phyloP scores from a whole-genome alignment of 2,888 invertebrate species.

The Entomobrya multifasciata region DNA sequence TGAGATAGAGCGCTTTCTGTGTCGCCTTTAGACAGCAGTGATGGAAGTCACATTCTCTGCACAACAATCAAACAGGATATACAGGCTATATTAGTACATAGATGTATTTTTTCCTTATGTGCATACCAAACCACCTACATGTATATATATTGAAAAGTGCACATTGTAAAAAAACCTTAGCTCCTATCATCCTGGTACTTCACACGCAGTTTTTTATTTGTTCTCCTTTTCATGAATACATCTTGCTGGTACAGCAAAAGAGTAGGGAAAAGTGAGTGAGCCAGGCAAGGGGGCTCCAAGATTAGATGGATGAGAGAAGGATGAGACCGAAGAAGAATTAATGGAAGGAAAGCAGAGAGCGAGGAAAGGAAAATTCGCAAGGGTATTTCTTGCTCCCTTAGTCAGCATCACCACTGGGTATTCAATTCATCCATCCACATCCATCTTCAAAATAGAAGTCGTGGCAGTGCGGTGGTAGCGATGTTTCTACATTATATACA shows the following conservation, averaged over 20 bases:
- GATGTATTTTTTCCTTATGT: too few species aligned
- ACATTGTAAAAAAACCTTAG: background rate
- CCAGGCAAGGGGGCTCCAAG: constrained; percentile 63
- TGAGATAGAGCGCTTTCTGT: constrained; percentile 54
- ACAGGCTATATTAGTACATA: background rate
- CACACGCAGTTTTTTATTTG: constrained; percentile 21
- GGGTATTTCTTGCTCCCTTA: constrained; percentile 75
- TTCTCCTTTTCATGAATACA: constrained; percentile 47
- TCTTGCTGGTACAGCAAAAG: constrained; percentile 57
- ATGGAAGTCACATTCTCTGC: constrained; percentile 56
- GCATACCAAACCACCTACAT: background rate
- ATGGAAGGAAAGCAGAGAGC: constrained; percentile 75
- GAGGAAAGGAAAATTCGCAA: constrained; percentile 75
- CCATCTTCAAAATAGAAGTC: constrained; percentile 62
- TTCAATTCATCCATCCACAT: constrained; percentile 76
- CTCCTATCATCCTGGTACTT: background rate
- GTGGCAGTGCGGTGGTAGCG: constrained; percentile 11
- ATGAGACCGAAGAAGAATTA: constrained; percentile 73
- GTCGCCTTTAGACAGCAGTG: constrained; percentile 60
- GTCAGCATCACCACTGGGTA: constrained; percentile 77
- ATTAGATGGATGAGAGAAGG: constrained; percentile 75
- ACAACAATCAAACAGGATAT: background rate
- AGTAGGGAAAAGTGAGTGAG: constrained; percentile 51
- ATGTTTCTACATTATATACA: background rate
- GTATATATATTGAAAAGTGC: too few species aligned